Conservation (phyloP, 2,888 invertebrate genomes). For the Rhyacophila evoluta region DNA sequence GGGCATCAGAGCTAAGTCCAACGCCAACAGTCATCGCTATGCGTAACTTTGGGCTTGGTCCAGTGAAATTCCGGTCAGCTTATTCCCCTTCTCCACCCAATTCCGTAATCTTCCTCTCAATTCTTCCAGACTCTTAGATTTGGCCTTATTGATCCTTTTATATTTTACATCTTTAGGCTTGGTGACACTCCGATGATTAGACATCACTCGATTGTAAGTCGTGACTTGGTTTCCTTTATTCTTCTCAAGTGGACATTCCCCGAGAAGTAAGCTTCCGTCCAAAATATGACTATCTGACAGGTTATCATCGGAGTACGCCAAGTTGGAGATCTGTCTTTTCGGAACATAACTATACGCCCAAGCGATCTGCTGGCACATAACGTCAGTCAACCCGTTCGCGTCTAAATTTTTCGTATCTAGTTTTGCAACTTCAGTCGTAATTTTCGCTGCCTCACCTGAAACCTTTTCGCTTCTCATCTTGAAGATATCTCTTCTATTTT, state of each 20-base stretch:
- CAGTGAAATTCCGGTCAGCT: slow-evolving; percentile 75
- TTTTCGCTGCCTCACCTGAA: slow-evolving; percentile 66
- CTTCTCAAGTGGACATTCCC: slow-evolving; percentile 61
- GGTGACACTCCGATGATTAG: slow-evolving; percentile 89
- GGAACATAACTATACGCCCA: slow-evolving; percentile 70
- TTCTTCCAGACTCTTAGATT: slow-evolving; percentile 89
- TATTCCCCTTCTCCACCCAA: slow-evolving; percentile 86
- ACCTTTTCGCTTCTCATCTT: slow-evolving; percentile 66
- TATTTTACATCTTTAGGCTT: slow-evolving; percentile 93
- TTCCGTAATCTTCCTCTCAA: slow-evolving; percentile 84
- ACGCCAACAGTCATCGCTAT: slow-evolving; percentile 59
- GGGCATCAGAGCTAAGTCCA: neutral
- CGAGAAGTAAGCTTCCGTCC: slow-evolving; percentile 59
- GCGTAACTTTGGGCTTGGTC: slow-evolving; percentile 77
- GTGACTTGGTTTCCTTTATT: slow-evolving; percentile 73
- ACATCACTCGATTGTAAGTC: slow-evolving; percentile 89
- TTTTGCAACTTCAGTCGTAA: slow-evolving; percentile 64
- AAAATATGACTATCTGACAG: slow-evolving; percentile 51
- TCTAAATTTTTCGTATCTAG: slow-evolving; percentile 57
- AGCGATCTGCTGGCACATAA: slow-evolving; percentile 55
- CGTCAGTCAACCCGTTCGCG: slow-evolving; percentile 57
- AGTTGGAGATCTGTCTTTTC: slow-evolving; percentile 66
- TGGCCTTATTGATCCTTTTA: slow-evolving; percentile 90
- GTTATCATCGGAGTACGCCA: slow-evolving; percentile 55
- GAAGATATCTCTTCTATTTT: slow-evolving; percentile 66